Base-by-base conservation (phyloP, 2,888 invertebrate genomes). In the Trissolcus japonicus region DNA sequence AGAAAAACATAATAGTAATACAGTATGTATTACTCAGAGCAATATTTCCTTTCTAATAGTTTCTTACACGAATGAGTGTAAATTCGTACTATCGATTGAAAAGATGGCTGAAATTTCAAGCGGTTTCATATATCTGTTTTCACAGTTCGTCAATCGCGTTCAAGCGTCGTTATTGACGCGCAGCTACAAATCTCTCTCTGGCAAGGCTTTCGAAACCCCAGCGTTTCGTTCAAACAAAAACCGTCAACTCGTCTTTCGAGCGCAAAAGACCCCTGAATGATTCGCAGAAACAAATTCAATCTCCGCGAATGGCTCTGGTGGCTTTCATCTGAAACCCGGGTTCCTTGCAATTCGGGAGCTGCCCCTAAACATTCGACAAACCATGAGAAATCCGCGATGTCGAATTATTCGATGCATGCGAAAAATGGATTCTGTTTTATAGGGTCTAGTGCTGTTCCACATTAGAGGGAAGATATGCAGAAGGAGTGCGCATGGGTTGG, bases 371-470 rank as follows among this genome's bases (percentile, higher is more conserved):
- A 67, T 72, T 72, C 60, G 14, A 48, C 65, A 68, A 41, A 65
- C 78, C 79, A 78, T 73, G 81, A 80, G 81, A 81, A 81, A 83
- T 83, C 81, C 82, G 73, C 73, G 73, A 80, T 81, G 73, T 62
- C 62, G 68, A 82, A 81, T 79, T 82, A 82, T 82, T 82, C 77
- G 78, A 68, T 79, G 80, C 78, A 80, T 65, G 80, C 79, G 79
- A 82, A 81, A 82, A 81, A 81, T 79, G 79, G 73, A 69, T 72
- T 57, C 66, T 25, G 55, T 71, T 76, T 76, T 66, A 62, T 80
- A 80, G 79, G 79, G 80, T 80, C 78, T 57, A 73, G 29, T 29
- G 29, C 7, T 59, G 56, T 25, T 63, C 54, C 43, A 25, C 29
- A 59, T 46, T 46, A 61, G 40, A 54, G 48, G 53, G 7, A 59